A percentile compares a stretch with the other conserved stretches of the same genome.
Conservation (phyloP, 1,140 invertebrate genomes). For the Portunus trituberculatus region DNA sequence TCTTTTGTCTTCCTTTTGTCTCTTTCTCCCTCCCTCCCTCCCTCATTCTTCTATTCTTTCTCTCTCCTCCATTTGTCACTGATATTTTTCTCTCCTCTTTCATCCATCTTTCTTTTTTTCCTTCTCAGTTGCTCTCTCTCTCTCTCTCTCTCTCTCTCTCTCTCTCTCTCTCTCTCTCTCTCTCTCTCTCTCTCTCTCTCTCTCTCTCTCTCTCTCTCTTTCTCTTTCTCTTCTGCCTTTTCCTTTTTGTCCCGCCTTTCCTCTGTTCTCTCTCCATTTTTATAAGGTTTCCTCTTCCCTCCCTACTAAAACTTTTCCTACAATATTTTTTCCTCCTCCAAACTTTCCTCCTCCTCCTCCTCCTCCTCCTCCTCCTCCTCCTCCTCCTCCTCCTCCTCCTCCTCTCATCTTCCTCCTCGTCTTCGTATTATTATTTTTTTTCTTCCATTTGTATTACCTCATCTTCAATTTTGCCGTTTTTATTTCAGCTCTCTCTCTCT, state of each 20-base stretch:
- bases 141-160: too few relatives aligned
- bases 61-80: too few relatives aligned
- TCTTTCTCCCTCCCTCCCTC: too few relatives aligned
- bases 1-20: too few relatives aligned
- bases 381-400: too few relatives aligned
- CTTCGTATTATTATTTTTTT: neutral
- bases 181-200: neutral
- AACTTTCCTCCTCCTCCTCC: neutral
- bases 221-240: neutral
- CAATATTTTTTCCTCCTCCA: neutral
- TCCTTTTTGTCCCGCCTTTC: neutral
- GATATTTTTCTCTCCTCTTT: too few relatives aligned
- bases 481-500: neutral
- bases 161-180: neutral
- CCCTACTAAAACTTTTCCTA: neutral
- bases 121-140: too few relatives aligned
- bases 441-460: neutral
- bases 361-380: neutral
- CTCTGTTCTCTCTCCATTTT: too few relatives aligned
- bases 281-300: too few relatives aligned
- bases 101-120: too few relatives aligned
- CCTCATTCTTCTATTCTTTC: too few relatives aligned
- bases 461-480: neutral
- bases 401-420: neutral
- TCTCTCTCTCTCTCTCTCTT: neutral